These are phyloP conservation scores for Sarcophaga caerulescens DNA, from an alignment of 2,888 invertebrate genomes.

Conservation along the genomic window DNA sequence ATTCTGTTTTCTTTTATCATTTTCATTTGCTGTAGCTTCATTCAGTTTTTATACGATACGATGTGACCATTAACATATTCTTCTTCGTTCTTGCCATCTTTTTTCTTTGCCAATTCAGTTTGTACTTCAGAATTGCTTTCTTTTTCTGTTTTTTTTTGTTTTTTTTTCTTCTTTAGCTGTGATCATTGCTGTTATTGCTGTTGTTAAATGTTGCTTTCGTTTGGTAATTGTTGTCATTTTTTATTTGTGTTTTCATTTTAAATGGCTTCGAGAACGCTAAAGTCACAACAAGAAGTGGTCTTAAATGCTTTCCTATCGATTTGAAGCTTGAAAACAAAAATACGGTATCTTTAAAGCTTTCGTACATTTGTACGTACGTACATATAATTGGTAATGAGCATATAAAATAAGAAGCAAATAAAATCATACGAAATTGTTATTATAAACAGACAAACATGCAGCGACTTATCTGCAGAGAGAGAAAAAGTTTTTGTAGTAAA, in stretches of 20 bases:
- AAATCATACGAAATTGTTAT: no score
- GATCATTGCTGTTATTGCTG: not conserved
- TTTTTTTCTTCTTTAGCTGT: not conserved
- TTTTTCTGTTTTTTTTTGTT: not conserved
- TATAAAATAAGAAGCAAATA: no score
- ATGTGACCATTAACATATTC: slow-evolving; percentile 10
- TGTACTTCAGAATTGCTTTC: no score
- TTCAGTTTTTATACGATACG: not conserved
- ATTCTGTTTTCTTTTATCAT: not conserved
- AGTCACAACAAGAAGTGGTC: no score
- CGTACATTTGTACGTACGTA: no score
- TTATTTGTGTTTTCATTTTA: not conserved
- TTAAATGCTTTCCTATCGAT: not conserved
- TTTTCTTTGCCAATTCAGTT: no score
- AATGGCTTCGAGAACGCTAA: not conserved
- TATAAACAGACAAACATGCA: no score
- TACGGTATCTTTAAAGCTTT: no score
- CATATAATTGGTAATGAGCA: no score
- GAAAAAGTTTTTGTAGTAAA: no score
- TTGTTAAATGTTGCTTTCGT: not conserved
- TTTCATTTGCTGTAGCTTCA: slow-evolving; percentile 2
- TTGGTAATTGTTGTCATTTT: slow-evolving; percentile 5
- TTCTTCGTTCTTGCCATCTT: no score
- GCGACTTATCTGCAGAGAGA: no score
- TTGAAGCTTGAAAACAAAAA: not conserved